Conservation (phyloP, 2,888 invertebrate species). For the Lochmaea capreae region DNA sequence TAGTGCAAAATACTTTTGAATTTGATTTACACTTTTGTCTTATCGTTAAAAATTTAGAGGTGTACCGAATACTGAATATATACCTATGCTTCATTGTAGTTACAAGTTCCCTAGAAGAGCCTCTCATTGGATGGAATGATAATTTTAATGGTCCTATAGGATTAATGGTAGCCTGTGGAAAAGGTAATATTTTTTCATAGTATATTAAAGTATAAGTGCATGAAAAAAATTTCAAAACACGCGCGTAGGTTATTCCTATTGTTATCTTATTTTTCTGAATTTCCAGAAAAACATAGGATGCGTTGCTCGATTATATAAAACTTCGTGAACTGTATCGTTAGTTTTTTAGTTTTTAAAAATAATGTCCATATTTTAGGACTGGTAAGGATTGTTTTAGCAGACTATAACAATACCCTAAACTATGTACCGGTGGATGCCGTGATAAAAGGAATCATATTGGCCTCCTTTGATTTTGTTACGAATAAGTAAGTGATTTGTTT, state of each 20-base stretch:
- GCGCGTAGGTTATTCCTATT: too few species aligned
- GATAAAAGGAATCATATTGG: neutral
- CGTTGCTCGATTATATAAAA: too few species aligned
- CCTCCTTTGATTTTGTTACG: neutral
- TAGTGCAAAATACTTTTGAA: too few species aligned
- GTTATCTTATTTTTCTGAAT: too few species aligned
- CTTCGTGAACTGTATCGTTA: too few species aligned
- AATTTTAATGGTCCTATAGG: slow-evolving; percentile 92
- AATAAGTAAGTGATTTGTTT: neutral
- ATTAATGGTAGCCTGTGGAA: slow-evolving; percentile 70
- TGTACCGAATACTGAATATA: neutral
- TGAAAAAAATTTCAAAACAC: too few species aligned
- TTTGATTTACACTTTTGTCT: neutral
- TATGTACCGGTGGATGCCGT: neutral
- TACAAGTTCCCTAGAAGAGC: slow-evolving; percentile 43
- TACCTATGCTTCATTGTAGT: slow-evolving; percentile 42
- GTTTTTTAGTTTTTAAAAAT: too few species aligned
- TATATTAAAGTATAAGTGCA: too few species aligned
- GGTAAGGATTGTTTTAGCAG: slow-evolving; percentile 49
- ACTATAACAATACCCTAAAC: slow-evolving; percentile 35
- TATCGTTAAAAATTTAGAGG: neutral
- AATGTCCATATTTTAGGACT: slow-evolving; percentile 45
- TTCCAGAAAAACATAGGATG: too few species aligned
- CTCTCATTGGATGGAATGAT: slow-evolving; percentile 77
- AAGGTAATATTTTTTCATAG: slow-evolving; percentile 42